Evolutionary conservation across 2,113 vertebrate genomes (phyloP).

Genomic region (Litocranius walleri): DNA sequence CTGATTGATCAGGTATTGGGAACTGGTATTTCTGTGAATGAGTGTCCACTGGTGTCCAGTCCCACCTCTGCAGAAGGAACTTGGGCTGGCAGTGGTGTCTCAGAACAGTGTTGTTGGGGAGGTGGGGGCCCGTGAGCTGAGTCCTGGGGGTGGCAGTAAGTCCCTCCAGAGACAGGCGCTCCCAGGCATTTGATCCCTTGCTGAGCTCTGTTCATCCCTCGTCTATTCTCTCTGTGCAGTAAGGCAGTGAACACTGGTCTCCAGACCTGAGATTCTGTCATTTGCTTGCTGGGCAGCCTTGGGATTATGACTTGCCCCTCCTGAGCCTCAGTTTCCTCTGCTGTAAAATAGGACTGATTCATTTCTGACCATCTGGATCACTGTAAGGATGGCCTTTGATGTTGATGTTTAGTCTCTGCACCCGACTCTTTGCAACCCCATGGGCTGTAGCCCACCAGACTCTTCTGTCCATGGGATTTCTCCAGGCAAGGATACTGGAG

Average conservation of each 20-base stretch:
- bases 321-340: neutral
- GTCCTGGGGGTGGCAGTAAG: neutral
- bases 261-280: neutral
- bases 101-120: neutral
- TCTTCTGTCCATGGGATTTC: neutral
- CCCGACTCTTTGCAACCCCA: neutral
- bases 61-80: neutral
- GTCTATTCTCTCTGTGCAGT: neutral
- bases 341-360: neutral
- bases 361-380: neutral
- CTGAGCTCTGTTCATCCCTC: neutral
- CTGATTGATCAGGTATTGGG: neutral
- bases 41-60: neutral
- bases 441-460: neutral
- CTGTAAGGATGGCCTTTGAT: neutral
- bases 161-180: neutral
- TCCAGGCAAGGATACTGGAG: neutral
- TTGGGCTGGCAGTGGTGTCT: neutral
- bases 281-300: neutral
- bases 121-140: neutral
- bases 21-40: neutral
- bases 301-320: neutral
- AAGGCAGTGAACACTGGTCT: neutral
- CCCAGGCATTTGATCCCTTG: neutral
- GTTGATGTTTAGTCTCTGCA: neutral